Evolutionary conservation across 2,797 vertebrate genomes (phyloP).

Genomic region (Lithobates pipiens): DNA sequence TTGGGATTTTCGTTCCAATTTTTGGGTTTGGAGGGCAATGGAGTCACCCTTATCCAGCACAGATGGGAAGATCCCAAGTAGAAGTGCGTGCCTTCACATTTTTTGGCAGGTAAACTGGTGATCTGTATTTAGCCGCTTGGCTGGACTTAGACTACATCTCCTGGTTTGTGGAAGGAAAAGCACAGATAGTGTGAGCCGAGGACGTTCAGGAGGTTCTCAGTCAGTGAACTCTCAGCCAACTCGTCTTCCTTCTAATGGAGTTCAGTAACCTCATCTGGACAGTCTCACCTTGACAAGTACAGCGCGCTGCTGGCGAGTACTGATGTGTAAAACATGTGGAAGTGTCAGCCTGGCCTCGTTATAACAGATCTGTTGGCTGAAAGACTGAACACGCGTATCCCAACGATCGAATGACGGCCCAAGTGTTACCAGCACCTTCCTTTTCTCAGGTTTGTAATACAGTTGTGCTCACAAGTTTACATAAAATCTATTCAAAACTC

Average conservation of each 20-base stretch:
- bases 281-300: background rate
- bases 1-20: too few relatives aligned
- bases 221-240: background rate
- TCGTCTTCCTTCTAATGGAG: background rate
- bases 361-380: background rate
- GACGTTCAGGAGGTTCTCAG: slow-evolving; percentile 8
- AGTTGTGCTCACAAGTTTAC: too few relatives aligned
- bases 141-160: background rate
- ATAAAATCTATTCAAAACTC: too few relatives aligned
- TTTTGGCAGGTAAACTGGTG: background rate
- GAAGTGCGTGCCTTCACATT: background rate
- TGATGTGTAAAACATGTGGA: slow-evolving; percentile 23
- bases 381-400: background rate
- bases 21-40: too few relatives aligned
- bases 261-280: slow-evolving; percentile 27
- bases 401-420: background rate
- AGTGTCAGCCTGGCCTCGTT: background rate
- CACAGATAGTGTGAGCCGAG: background rate
- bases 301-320: background rate
- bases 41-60: too few relatives aligned
- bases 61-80: background rate
- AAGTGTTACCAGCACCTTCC: background rate
- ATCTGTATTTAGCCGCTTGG: background rate
- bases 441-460: too few relatives aligned
- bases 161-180: background rate